Base-by-base conservation (phyloP, 2,888 invertebrate genomes). In the Odontothrips loti region DNA sequence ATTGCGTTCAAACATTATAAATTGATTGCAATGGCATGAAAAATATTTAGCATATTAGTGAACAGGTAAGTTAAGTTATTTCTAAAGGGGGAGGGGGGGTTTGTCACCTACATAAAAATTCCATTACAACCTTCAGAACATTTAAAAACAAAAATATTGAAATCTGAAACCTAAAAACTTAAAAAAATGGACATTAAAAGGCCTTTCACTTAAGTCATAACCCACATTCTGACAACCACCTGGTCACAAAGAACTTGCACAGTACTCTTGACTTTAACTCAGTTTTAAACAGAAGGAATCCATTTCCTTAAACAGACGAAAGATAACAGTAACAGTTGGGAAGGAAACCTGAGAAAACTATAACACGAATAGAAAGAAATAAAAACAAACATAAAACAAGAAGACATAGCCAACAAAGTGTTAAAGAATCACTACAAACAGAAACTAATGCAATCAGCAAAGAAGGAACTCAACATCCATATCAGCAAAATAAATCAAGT, bases 1-100 rank as follows among this genome's bases (percentile, higher is more conserved):
- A 75, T 75, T 75, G 68, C 68, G 23, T 23, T 75, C 23, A 75
- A 75, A 75, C 27, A 27, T 75, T 75, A 27, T 27, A 75, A 75
- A 23, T 75, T 75, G 68, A 75, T 75, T 75, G 68, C 68, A 75
- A 75, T 75, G 68, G 68, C 68, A 75, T 75, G 68, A 75, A 75
- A 75, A 75, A 75, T 75, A 75, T 75, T 75, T 27, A 27, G 68
- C 27, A 75, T 75, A 75, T 75, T 75, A 75, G 68, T 27, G 68
- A 75, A 27, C 68, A 75, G 68, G 27, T 75, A 75, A 27, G 27
- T 75, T 23, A 27, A 10, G 27, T 75, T 75, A 75, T 12, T 23
- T 75, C 68, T 75, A 75, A 75, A 75, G 23, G 4, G 27, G 23
- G 68, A 75, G 23, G 4, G 27, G 23, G 68, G 23, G 6, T 68